phyloP scores from a whole-genome alignment of 2,113 vertebrate species.

The Asarcornis scutulata region DNA sequence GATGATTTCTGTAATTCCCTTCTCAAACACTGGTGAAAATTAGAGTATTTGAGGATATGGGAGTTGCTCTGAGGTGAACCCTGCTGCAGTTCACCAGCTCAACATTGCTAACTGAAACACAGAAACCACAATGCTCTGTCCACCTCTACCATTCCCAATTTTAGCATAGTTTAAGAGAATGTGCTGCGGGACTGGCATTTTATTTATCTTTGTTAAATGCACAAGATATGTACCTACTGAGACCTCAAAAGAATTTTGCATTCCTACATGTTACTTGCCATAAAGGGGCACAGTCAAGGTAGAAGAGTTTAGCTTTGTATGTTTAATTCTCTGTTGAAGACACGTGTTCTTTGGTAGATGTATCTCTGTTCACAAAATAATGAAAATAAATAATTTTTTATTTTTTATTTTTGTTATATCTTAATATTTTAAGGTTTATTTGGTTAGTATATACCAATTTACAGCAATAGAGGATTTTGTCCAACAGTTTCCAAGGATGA shows the following conservation, averaged over 20 bases:
- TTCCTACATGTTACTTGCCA: neutral
- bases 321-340: neutral
- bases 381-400: neutral
- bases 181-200: neutral
- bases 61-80: neutral
- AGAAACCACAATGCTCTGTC: neutral
- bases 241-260: neutral
- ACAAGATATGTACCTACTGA: neutral
- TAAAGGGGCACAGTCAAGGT: neutral
- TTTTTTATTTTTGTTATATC: neutral
- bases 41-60: neutral
- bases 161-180: neutral
- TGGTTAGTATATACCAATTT: neutral
- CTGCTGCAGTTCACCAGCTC: neutral
- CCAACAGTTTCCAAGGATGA: neutral
- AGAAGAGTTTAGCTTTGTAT: neutral
- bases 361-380: neutral
- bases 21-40: neutral
- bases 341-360: neutral
- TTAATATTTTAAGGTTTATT: constrained; percentile 15
- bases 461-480: neutral
- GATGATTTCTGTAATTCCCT: neutral
- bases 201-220: neutral
- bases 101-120: neutral
- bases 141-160: neutral